Evolutionary conservation across 2,888 invertebrate genomes (phyloP), one percentile per base, ranked within the genome.

Genomic region (Bhutanitis thaidina): DNA sequence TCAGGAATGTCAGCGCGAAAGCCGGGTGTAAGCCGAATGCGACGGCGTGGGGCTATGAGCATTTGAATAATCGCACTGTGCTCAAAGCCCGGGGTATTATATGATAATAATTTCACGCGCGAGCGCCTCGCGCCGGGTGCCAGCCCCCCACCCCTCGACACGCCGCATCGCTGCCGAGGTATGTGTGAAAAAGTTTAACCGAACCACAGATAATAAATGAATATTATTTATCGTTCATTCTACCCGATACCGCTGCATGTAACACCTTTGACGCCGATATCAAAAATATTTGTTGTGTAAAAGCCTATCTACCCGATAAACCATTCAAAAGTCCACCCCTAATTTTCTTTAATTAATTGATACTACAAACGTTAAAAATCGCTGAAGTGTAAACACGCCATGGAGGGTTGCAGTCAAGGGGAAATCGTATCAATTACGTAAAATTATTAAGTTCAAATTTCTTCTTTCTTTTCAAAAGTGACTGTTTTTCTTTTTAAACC

Each of bases 41-140:
- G 59, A 59, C 56, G 64, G 59, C 62, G 72, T 69, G 69, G 68
- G 67, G 72, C 75, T 72, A 75, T 71, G 77, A 78, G 74, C 77
- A 87, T 87, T 87, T 86, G 83, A 88, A 88, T 88, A 88, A 87
- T 84, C 83, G 82, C 78, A 71, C 71, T 72, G 71, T 74, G 77
- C 67, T 78, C 79, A 75, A 74, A 77, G 71, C 71, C 67, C 62
- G 67, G 72, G 78, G 77, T 80, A 87, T 86, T 87, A 85, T 86
- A 87, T 88, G 86, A 88, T 88, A 89, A 88, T 89, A 86, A 86
- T 87, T 87, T 85, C 80, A 87, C 84, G 86, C 82, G 67, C 79
- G 78, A 80, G 77, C 74, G 78, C 71, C 64, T 74, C 74, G 63
- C 70, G 65, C 65, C 71, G 67, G 71, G 71, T 70, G 71, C 67